phyloP scores from a whole-genome alignment of 2,797 vertebrate species.

The Epinephelus awoara region DNA sequence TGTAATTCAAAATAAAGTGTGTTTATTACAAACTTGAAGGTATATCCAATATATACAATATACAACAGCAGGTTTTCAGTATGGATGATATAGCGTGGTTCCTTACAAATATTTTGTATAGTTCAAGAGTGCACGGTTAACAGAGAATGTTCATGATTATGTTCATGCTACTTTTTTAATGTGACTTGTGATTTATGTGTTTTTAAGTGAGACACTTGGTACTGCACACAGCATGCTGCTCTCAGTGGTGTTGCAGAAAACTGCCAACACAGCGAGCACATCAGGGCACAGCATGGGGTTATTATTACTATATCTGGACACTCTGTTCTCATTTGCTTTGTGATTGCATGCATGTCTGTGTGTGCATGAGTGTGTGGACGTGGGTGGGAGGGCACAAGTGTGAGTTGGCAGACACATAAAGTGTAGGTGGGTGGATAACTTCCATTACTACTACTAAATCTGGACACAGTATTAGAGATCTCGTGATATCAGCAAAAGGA shows the following conservation, averaged over 20 bases:
- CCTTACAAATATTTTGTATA: too few relatives aligned
- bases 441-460: slow-evolving; percentile 57
- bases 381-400: slow-evolving; percentile 50
- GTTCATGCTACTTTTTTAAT: too few relatives aligned
- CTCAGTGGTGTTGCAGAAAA: slow-evolving; percentile 24
- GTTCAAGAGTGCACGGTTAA: too few relatives aligned
- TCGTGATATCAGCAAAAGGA: slow-evolving; percentile 33
- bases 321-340: slow-evolving; percentile 51
- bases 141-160: too few relatives aligned
- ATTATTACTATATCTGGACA: slow-evolving; percentile 51
- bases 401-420: slow-evolving; percentile 64
- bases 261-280: slow-evolving; percentile 39
- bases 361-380: slow-evolving; percentile 33
- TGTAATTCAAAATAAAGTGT: too few relatives aligned
- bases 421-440: slow-evolving; percentile 62
- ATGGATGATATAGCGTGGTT: too few relatives aligned
- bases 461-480: slow-evolving; percentile 1
- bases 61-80: too few relatives aligned
- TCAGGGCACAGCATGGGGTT: slow-evolving; percentile 50
- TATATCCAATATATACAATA: too few relatives aligned
- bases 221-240: slow-evolving; percentile 16
- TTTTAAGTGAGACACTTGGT: slow-evolving; percentile 7
- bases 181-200: neutral
- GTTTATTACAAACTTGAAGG: too few relatives aligned
- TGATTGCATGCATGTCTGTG: slow-evolving; percentile 34